phyloP scores from a whole-genome alignment of 2,888 invertebrate genomes.

The Keiferia lycopersicella region DNA sequence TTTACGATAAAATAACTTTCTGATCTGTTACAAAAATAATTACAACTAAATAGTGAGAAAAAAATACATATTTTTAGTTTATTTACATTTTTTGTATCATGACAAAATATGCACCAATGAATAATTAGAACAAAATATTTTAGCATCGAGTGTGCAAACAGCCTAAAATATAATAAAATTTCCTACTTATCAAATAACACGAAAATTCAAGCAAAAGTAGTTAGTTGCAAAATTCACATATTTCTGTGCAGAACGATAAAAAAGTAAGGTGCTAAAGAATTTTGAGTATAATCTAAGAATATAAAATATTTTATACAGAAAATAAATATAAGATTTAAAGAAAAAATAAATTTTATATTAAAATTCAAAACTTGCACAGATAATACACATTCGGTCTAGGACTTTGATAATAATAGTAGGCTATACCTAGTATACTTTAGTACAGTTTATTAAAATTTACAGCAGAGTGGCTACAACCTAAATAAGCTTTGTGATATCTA shows the following conservation, averaged over 20 bases:
- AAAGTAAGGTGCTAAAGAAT: constrained; percentile 19
- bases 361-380: constrained; percentile 15
- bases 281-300: background rate
- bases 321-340: constrained; percentile 8
- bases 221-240: constrained; percentile 19
- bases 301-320: constrained; percentile 17
- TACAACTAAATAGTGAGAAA: constrained; percentile 8
- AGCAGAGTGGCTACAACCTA: no score
- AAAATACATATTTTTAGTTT: constrained; percentile 12
- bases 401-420: background rate
- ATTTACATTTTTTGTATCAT: constrained; percentile 16
- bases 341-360: background rate
- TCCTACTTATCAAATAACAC: constrained; percentile 39
- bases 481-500: no score
- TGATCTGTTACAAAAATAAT: constrained; percentile 16
- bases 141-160: background rate
- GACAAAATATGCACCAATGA: constrained; percentile 14
- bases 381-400: background rate
- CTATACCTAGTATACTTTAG: background rate
- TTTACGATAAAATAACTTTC: constrained; percentile 4
- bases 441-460: background rate
- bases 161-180: constrained; percentile 32
- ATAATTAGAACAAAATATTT: constrained; percentile 9
- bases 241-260: constrained; percentile 32
- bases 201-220: constrained; percentile 24